Evolutionary conservation across 2,888 invertebrate species (phyloP).

Genomic region (Xestia c-nigrum): DNA sequence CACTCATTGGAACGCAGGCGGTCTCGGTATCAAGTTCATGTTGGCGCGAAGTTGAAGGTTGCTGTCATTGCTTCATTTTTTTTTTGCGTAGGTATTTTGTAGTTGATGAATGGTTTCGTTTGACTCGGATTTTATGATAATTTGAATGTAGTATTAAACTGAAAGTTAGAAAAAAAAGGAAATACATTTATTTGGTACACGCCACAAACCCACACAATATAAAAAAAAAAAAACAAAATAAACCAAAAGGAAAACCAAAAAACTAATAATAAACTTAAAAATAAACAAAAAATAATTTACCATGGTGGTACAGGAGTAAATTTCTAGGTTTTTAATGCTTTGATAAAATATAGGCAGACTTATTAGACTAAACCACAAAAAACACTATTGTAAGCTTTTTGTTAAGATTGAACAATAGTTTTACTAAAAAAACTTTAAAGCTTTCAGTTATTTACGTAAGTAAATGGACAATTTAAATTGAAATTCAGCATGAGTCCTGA

Average conservation of each 20-base stretch:
- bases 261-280: no score
- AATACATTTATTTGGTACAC: no score
- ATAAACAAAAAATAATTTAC: background rate
- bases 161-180: no score
- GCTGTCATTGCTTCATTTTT: slow-evolving; percentile 18
- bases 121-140: background rate
- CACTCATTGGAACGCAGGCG: slow-evolving; percentile 38
- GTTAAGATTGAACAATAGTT: background rate
- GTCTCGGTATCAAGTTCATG: slow-evolving; percentile 54
- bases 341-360: background rate
- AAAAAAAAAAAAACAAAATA: no score
- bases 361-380: background rate
- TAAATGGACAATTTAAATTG: background rate
- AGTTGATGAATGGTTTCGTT: background rate
- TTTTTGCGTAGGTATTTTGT: background rate
- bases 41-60: slow-evolving; percentile 62
- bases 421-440: background rate
- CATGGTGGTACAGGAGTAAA: background rate
- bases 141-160: background rate
- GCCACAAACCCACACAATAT: no score
- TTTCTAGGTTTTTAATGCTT: background rate
- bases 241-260: no score
- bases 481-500: slow-evolving; percentile 10
- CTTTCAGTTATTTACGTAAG: background rate
- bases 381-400: background rate